Percentiles rank a stretch among this genome's conserved stretches.
Conservation (phyloP, 2,113 vertebrate genomes). For the Motacilla tschutschensis region DNA sequence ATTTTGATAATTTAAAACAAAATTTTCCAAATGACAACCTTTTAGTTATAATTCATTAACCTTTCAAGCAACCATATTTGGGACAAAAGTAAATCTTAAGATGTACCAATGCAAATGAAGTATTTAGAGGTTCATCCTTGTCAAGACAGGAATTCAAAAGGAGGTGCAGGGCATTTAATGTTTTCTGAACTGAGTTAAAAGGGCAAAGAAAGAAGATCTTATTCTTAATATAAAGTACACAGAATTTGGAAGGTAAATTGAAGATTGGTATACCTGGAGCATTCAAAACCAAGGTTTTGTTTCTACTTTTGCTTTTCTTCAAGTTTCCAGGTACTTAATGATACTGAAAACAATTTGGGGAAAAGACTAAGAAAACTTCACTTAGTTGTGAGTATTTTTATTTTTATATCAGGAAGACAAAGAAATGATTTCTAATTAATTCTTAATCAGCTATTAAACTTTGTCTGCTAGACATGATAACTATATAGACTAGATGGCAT, state of each 20-base stretch:
- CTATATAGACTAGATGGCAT: background rate
- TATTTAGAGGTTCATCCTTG: constrained; percentile 28
- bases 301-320: background rate
- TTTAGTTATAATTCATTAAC: constrained; percentile 60
- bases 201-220: background rate
- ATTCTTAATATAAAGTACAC: background rate
- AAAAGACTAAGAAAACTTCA: background rate
- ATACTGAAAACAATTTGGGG: background rate
- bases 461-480: background rate
- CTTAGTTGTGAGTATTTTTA: background rate
- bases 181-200: background rate
- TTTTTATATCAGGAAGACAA: background rate
- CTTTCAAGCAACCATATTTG: background rate
- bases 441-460: background rate
- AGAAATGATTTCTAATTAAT: background rate
- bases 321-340: background rate
- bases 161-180: background rate
- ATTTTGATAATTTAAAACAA: constrained; percentile 70
- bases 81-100: constrained; percentile 7
- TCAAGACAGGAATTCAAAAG: constrained; percentile 23
- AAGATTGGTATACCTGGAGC: background rate
- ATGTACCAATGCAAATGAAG: background rate
- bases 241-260: background rate
- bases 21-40: constrained; percentile 61
- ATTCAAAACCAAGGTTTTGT: background rate